Evolutionary conservation across 2,888 invertebrate genomes (phyloP).

Genomic region (Psococerastis gibbosa): DNA sequence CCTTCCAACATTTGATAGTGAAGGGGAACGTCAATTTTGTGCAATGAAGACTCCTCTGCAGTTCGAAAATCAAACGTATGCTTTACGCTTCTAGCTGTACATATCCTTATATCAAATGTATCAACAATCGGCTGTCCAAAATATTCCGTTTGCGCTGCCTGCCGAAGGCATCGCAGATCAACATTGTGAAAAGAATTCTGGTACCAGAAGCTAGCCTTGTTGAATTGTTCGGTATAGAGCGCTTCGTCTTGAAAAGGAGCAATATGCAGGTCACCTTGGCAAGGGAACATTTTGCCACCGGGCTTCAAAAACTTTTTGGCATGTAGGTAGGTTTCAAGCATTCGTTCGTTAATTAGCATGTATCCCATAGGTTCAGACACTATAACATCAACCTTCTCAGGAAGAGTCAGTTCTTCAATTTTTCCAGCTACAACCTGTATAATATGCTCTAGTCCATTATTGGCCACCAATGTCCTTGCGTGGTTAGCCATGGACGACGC

Average conservation of each 20-base stretch:
- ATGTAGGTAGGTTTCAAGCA: slow-evolving; percentile 96
- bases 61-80: slow-evolving; percentile 87
- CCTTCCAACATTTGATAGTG: slow-evolving; percentile 83
- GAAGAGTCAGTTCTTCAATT: slow-evolving; percentile 92
- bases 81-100: slow-evolving; percentile 82
- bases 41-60: slow-evolving; percentile 83
- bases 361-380: slow-evolving; percentile 99
- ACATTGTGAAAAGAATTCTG: slow-evolving; percentile 97
- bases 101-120: slow-evolving; percentile 94
- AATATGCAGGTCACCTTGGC: slow-evolving; percentile 88
- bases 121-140: slow-evolving; percentile 96
- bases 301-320: slow-evolving; percentile 95
- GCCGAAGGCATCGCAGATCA: slow-evolving; percentile 75
- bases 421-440: slow-evolving; percentile 91
- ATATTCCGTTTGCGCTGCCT: slow-evolving; percentile 90
- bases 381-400: slow-evolving; percentile 90
- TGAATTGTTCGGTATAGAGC: slow-evolving; percentile 92
- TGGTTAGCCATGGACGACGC: slow-evolving; percentile 98
- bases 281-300: slow-evolving; percentile 88
- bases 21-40: slow-evolving; percentile 85
- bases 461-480: slow-evolving; percentile 68
- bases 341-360: slow-evolving; percentile 97
- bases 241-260: slow-evolving; percentile 97
- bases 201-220: slow-evolving; percentile 95
- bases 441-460: slow-evolving; percentile 72